Conservation (phyloP, 37 sponge, comb jelly and placozoan species). For the Bolinopsis microptera region DNA sequence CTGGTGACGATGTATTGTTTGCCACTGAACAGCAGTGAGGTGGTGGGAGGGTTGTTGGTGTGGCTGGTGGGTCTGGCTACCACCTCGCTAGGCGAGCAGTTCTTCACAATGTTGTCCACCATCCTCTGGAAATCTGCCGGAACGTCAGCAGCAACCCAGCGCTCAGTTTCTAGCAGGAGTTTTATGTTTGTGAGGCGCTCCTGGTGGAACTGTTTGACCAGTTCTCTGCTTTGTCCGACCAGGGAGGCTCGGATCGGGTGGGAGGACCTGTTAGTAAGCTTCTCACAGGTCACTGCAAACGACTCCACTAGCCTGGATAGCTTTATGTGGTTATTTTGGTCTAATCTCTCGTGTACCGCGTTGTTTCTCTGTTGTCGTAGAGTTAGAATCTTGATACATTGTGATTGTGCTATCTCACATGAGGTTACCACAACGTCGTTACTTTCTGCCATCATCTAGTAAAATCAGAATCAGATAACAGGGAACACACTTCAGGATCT, state of each 20-base stretch:
- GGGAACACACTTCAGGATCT: not conserved
- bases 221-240: conserved; percentile 39
- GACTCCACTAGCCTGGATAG: conserved; percentile 17
- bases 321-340: not conserved
- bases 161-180: conserved; percentile 79
- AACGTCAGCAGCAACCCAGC: conserved; percentile 83
- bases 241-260: not conserved
- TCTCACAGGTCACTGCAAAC: conserved; percentile 30
- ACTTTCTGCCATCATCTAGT: conserved; percentile 7
- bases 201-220: conserved; percentile 34
- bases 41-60: not conserved
- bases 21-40: conserved; percentile 21
- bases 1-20: conserved; percentile 60
- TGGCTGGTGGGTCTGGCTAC: not conserved
- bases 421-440: conserved; percentile 19
- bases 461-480: not conserved
- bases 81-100: conserved; percentile 14
- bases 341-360: not conserved
- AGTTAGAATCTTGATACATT: conserved; percentile 56
- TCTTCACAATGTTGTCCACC: conserved; percentile 69
- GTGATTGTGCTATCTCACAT: conserved; percentile 29
- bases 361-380: not conserved
- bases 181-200: conserved; percentile 66
- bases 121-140: conserved; percentile 82
- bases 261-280: not conserved